A percentile compares a stretch with the other conserved stretches of the same genome.
phyloP scores from a whole-genome alignment of 2,113 vertebrate genomes.

The human region GRCh38 chr14:45643001-45643500 shows the following conservation, averaged over 20 bases:
- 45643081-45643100: not conserved
- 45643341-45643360: not conserved
- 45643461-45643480: not conserved
- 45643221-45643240: not conserved
- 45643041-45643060: slow-evolving; percentile 15
- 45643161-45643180: not conserved
- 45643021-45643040: not conserved
- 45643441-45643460: not conserved
- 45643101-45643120: not conserved
- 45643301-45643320: not conserved
- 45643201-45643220: not conserved
- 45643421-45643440: not conserved
- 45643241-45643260: not conserved
- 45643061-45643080: not conserved
- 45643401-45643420: not conserved
- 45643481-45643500: not conserved
- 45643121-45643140: not conserved
- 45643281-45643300: not conserved
- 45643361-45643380: not conserved
- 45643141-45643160: not conserved
- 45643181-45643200: not conserved
- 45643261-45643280: not conserved
- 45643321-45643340: not conserved
- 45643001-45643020: not conserved
- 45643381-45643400: not conserved